Percentiles rank a stretch among this genome's conserved stretches.
phyloP scores from a whole-genome alignment of 2,113 vertebrate species.

The Heliornis fulica region DNA sequence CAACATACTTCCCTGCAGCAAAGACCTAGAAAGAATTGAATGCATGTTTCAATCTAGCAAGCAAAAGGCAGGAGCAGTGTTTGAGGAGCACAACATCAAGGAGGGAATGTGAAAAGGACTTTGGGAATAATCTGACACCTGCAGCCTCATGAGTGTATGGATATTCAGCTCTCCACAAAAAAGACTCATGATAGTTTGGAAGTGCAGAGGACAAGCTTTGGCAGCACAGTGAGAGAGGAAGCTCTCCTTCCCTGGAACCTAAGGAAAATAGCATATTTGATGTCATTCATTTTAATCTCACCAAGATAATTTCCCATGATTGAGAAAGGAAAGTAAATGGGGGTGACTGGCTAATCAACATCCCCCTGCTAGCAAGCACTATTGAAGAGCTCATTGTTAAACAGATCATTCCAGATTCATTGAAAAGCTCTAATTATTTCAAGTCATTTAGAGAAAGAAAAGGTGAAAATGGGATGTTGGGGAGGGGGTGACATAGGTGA shows the following conservation, averaged over 20 bases:
- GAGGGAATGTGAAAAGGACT: neutral
- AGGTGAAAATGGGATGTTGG: neutral
- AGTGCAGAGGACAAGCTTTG: neutral
- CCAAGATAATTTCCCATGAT: neutral
- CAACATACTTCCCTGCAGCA: neutral
- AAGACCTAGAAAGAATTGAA: neutral
- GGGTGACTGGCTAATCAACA: neutral
- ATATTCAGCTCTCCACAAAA: neutral
- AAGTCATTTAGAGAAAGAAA: neutral
- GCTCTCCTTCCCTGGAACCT: neutral
- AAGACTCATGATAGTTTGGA: neutral
- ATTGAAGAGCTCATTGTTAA: neutral
- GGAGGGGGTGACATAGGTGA: rapidly evolving
- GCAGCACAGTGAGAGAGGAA: neutral
- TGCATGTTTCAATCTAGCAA: neutral
- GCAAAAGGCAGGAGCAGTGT: neutral
- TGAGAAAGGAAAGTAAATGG: neutral
- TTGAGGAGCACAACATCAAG: neutral
- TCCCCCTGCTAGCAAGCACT: neutral
- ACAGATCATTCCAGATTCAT: neutral
- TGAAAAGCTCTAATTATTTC: neutral
- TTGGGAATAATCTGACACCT: conserved; percentile 4
- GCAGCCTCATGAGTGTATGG: neutral
- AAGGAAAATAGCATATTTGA: neutral
- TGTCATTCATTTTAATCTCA: neutral